Percentiles rank a stretch among this genome's conserved stretches.
Evolutionary conservation across 2,113 vertebrate genomes (phyloP).

Genomic region (Struthidea cinerea): DNA sequence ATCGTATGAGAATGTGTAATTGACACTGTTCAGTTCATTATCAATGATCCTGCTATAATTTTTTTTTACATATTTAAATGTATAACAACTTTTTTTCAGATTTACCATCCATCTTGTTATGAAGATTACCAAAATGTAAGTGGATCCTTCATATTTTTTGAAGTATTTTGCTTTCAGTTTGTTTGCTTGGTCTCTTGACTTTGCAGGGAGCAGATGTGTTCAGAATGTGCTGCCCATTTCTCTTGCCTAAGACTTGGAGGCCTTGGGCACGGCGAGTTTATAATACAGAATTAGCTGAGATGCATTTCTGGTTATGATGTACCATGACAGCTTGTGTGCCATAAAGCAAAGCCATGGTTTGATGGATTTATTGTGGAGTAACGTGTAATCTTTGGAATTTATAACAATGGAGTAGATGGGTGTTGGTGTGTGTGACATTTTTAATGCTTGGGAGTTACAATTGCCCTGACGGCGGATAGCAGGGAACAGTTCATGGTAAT

Average conservation of each 20-base stretch:
- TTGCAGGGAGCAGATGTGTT: neutral
- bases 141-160: neutral
- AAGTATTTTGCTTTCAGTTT: neutral
- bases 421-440: neutral
- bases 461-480: rapidly evolving
- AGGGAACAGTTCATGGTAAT: neutral
- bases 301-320: neutral
- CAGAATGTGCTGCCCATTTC: neutral
- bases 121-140: conserved; percentile 99
- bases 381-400: neutral
- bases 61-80: neutral
- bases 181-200: neutral
- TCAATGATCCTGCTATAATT: neutral
- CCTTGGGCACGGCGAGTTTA: neutral
- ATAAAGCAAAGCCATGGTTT: neutral
- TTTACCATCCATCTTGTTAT: conserved; percentile 96
- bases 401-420: neutral
- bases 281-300: neutral
- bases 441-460: neutral
- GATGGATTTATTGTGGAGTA: neutral
- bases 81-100: conserved; percentile 71
- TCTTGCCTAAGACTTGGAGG: neutral
- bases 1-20: neutral
- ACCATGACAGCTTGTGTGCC: neutral
- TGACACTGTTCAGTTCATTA: neutral